Base-by-base conservation (phyloP, 1,140 invertebrate genomes). In the Microplitis mediator region DNA sequence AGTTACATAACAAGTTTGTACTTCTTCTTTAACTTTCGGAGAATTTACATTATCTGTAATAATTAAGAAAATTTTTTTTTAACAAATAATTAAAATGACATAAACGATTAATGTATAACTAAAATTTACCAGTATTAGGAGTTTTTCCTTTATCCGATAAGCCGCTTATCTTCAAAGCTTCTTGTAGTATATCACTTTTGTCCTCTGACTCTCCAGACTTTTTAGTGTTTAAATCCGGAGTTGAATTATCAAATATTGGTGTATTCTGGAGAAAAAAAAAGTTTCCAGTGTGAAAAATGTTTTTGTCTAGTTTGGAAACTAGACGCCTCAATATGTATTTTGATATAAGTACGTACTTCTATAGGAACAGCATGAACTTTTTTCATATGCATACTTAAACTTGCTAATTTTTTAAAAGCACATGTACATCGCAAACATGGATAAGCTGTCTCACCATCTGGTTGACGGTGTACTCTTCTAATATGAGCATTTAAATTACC, bases 401-500 rank as follows among this genome's bases (percentile, higher is more conserved):
- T 92, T 4, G 91, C 91, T 1, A 93, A 81, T 79, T 91, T 92
- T 66, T 89, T 90, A 81, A 94, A 95, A 8, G 92, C 88, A 84
- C 93, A 94, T 6, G 89, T 83, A 79, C 93, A 95, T 71, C 91
- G 88, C 23, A 88, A 84, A 82, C 93, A 95, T 70, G 87, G 86
- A 80, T 89, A 93, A 23, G 88, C 85, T 52, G 89, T 86, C 56
- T 88, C 87, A 39, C 82, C 87, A 35, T 88, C 87, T 11, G 88
- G 84, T 3, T 90, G 82, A n/a, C 89, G 89, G 78, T 94, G 93
- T 9, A 93, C 91, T 79, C 92, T 87, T 69, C 89, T 79, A 34
- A 94, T 89, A 80, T 94, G 93, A 23, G 90, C 89, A 72, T 92
- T 87, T 2, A 94, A 80, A 82, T 93, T 93, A 63, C 92, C 91